Base-by-base conservation (phyloP, 2,113 vertebrate genomes). In the Hucho hucho region DNA sequence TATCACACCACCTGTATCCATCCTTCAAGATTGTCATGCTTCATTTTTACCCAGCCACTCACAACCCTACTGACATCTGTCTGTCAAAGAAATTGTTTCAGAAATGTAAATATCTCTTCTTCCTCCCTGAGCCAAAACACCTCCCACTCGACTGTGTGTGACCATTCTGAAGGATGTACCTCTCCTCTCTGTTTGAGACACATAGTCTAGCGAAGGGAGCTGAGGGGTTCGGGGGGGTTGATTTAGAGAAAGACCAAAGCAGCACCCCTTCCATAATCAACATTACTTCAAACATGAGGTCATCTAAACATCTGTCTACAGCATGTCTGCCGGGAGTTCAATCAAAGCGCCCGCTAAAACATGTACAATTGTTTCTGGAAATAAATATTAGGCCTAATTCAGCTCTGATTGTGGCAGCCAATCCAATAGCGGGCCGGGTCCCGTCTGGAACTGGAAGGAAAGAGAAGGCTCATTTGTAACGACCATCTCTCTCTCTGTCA, bases 241-340 rank as follows among this genome's bases (percentile, higher is more conserved):
- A 94, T 94, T 95, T 94, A 90, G 93, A 92, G 92, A 84, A 76
- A 64, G 91, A 93, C 94, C 91, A 91, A 92, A 93, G 92, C 79
- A 89, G 80, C 74, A 37, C 66, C 20, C 80, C 87, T 81, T 95
- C 95, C 93, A 97, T 95, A 95, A 95, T 93, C 91, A 97, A 95
- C 93, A 95, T 94, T 92, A 93, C 94, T 95, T 96, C 94, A 95
- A 98, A 94, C 94, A 96, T 97, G 95, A 98, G 94, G 94, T 97
- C 96, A 98, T 96, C 93, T 93, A 96, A 98, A 98, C 97, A 98
- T 98, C 95, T 98, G 97, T 96, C 95, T 95, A 87, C 93, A 98
- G 96, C 96, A 96, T 96, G 95, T 95, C 95, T 92, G 88, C 89
- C 81, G 90, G 94, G 95, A 95, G 94, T 94, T 95, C 95, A 96